Evolutionary conservation across 2,888 invertebrate species (phyloP), one percentile per base, ranked within the genome.

Genomic region (Lochmaea capreae): DNA sequence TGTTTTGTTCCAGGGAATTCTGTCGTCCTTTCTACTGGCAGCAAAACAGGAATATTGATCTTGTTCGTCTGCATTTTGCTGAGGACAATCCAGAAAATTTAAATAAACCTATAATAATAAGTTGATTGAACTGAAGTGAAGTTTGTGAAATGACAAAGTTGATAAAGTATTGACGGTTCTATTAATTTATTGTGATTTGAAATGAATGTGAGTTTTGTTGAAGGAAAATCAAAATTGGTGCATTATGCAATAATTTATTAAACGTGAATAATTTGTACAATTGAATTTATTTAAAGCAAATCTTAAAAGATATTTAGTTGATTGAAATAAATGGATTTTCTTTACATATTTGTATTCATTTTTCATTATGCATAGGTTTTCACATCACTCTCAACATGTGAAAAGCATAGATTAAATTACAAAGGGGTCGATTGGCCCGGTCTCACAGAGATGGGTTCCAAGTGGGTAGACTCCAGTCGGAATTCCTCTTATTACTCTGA

Each of bases 121-220:
- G 33, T 14, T 46, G 46, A 59, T 61, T 67, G 33, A 46, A 67
- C 26, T 5, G n/a, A 46, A 58, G 67, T 61, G 67, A 61, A n/a
- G 12, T 26, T 67, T n/a, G 18, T 58, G 57, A 58, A 58, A 26
- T 49, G n/a, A 14, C n/a, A 3, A 22, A 65, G n/a, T 22, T 14
- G 18, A 10, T 12, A 8, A 26, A 54, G 12, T 11, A 33, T 26
- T 39, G 42, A 69, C 61, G 49, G 52, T 62, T 62, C 49, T 57
- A 65, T 63, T 65, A 39, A 61, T 57, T 71, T 5, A 74, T 74
- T 74, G 71, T 74, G 74, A 74, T 72, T 61, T 69, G 14, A 68
- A 62, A 63, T 72, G 33, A 61, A 74, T 74, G 74, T 74, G 71
- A 74, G 69, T 74, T 65, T 72, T 71, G 68, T 74, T 74, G 26